phyloP scores from a whole-genome alignment of 2,797 vertebrate species.

The Propithecus deckenii region DNA sequence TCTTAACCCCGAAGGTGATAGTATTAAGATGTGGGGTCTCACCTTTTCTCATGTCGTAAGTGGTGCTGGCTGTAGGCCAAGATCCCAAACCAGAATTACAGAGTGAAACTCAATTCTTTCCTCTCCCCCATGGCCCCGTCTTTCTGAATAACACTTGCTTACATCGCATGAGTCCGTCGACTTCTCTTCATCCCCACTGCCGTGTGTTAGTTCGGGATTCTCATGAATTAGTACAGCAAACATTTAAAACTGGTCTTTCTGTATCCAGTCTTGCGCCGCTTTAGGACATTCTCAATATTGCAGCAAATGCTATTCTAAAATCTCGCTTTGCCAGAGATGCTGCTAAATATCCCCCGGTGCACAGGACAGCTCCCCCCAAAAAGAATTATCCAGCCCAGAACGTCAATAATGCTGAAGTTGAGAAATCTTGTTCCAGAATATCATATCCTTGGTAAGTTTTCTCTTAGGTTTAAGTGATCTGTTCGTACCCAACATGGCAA shows the following conservation, averaged over 20 bases:
- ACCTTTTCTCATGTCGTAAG: not conserved
- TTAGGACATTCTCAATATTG: not conserved
- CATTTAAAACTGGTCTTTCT: not conserved
- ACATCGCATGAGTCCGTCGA: not conserved
- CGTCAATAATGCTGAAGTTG: not conserved
- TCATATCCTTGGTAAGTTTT: not conserved
- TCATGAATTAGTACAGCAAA: not conserved
- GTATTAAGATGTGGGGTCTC: not conserved
- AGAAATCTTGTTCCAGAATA: not conserved
- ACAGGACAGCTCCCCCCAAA: not conserved
- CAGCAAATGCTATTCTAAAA: not conserved
- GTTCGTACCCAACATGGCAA: not conserved
- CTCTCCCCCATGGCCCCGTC: not conserved
- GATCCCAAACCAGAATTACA: not conserved
- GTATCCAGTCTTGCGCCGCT: not conserved
- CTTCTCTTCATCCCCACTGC: not conserved
- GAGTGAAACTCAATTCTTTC: not conserved
- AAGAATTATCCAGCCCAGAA: not conserved
- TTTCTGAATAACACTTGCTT: not conserved
- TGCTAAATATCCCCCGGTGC: not conserved
- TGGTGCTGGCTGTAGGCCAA: not conserved
- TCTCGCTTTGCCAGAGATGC: not conserved
- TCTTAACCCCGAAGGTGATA: not conserved
- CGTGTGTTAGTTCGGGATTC: no score
- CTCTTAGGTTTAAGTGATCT: not conserved